These are phyloP conservation scores for Xanthorhoe designata DNA, from an alignment of 2,888 invertebrate genomes.

Conservation along the genomic window DNA sequence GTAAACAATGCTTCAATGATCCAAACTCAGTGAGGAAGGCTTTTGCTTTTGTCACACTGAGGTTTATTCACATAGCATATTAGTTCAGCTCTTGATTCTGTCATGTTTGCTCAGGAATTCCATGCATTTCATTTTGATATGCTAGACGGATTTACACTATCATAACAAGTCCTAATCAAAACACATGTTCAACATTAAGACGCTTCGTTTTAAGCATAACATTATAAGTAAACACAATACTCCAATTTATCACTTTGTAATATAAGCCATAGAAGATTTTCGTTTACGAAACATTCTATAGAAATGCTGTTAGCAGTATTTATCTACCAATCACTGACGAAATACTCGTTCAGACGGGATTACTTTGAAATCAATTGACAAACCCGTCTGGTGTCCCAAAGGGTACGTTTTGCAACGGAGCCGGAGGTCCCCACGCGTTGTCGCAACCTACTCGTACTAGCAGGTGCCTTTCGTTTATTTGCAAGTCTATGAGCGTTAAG, in stretches of 20 bases:
- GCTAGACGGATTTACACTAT: too few species aligned
- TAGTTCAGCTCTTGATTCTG: background rate
- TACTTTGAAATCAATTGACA: constrained; percentile 22
- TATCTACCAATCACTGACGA: constrained; percentile 15
- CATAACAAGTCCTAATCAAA: too few species aligned
- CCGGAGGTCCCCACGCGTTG: constrained; percentile 39
- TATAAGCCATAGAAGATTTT: background rate
- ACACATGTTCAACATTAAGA: too few species aligned
- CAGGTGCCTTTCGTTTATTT: constrained; percentile 49
- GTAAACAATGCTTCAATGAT: background rate
- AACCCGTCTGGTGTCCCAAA: constrained; percentile 21
- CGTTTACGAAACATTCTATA: background rate
- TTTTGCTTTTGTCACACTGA: background rate
- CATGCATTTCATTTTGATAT: too few species aligned
- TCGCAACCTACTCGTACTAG: constrained; percentile 34
- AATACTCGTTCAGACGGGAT: constrained; percentile 6
- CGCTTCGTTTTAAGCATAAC: too few species aligned
- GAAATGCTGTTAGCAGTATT: constrained; percentile 1
- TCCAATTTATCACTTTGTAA: background rate
- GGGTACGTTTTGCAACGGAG: constrained; percentile 27
- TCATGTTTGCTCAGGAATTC: background rate
- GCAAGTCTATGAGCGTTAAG: constrained; percentile 43
- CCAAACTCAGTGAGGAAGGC: background rate
- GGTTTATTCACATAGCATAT: background rate
- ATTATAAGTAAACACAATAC: too few species aligned